phyloP scores from a whole-genome alignment of 2,888 invertebrate genomes.

The Coenonympha glycerion region DNA sequence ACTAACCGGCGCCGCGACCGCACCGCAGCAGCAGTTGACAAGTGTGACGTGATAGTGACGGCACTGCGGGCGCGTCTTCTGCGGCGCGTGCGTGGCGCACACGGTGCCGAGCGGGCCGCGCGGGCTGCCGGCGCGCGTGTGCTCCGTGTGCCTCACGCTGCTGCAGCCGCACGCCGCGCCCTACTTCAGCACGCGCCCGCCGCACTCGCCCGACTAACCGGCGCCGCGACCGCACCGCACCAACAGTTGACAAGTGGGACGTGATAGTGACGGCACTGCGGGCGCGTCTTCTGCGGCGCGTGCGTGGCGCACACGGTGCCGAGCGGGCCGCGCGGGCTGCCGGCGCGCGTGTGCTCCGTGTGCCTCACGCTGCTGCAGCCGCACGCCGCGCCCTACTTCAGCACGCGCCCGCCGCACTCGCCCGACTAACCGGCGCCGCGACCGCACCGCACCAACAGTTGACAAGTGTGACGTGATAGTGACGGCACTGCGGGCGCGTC shows the following conservation, averaged over 20 bases:
- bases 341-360: conserved; percentile 95
- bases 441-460: conserved; percentile 43
- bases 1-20: conserved; percentile 39
- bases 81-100: conserved; percentile 87
- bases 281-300: conserved; percentile 92
- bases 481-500: conserved; percentile 96
- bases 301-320: conserved; percentile 89
- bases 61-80: conserved; percentile 98
- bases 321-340: conserved; percentile 88
- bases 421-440: conserved; percentile 44
- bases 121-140: conserved; percentile 90
- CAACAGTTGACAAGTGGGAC: neutral
- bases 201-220: conserved; percentile 57
- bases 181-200: conserved; percentile 91
- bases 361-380: conserved; percentile 97
- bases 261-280: conserved; percentile 90
- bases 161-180: conserved; percentile 93
- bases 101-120: conserved; percentile 90
- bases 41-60: conserved; percentile 72
- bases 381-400: conserved; percentile 93
- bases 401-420: conserved; percentile 81
- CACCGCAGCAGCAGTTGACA: conserved; percentile 42
- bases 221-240: conserved; percentile 45
- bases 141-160: conserved; percentile 97
- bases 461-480: conserved; percentile 41